Evolutionary conservation across 1,140 invertebrate species (phyloP), one percentile per base, ranked within the genome.

Genomic region (Brachionus rotundiformis): DNA sequence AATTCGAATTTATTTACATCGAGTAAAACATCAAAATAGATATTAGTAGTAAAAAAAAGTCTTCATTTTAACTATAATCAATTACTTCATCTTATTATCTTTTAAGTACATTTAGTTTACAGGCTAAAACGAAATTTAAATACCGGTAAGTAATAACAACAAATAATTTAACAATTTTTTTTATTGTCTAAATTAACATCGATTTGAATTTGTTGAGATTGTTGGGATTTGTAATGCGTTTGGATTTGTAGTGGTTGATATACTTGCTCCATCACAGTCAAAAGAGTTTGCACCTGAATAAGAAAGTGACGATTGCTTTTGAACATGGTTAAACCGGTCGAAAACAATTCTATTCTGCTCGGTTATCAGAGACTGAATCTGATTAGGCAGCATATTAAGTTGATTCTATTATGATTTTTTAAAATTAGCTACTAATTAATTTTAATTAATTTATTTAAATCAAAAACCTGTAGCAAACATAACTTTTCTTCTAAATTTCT

Each of bases 231-330:
- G 76, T 27, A 79, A 59, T 27, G 47, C 76, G 1, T 79, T 54
- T 19, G 47, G 31, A 79, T 54, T 79, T 16, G 44, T 54, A 5
- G 36, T 59, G 8, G 25, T 47, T 7, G 44, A 47, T 16, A 79
- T 25, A 63, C 76, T 79, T 36, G 63, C 63, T 36, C 44, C 76
- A 39, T 79, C 76, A 29, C 68, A 39, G n/a, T 79, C 76, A 19
- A 79, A 29, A 49, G 76, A 79, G 25, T 79, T 79, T 36, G 76
- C 76, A 59, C 47, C 76, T 63, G 76, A 79, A 63, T 63, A 54
- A 8, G 47, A 54, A 19, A 79, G 59, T 33, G 76, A 79, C 10
- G 76, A 79, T 63, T 79, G 76, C 23, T 79, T 79, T 54, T 79
- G 47, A 23, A 79, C 19, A 33, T 25, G 5, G 8, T 39, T n/a